These are phyloP conservation scores for Drosophila subobscura DNA, from an alignment of 1,140 invertebrate genomes.

Conservation along the genomic window DNA sequence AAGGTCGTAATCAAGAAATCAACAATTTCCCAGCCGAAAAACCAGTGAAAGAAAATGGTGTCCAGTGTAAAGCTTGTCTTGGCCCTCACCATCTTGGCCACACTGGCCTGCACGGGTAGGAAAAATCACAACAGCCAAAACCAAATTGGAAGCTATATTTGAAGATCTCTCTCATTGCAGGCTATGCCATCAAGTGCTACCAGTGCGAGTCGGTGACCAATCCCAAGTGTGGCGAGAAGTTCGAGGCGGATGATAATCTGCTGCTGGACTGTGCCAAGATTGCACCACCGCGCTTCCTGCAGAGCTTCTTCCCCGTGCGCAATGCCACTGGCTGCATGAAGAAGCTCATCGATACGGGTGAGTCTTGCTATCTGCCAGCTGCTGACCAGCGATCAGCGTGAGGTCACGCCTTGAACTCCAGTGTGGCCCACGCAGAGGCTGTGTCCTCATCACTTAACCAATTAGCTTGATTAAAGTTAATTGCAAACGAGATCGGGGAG, in stretches of 20 bases:
- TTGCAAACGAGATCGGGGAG: not conserved
- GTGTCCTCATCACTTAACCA: constrained; percentile 4
- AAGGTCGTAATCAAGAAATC: constrained; percentile 30
- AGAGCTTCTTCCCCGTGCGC: constrained; percentile 44
- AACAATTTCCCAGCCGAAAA: not conserved
- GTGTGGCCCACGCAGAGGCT: constrained; percentile 1
- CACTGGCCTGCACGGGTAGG: constrained; percentile 66
- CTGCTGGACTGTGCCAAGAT: constrained; percentile 62
- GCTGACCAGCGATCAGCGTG: not conserved
- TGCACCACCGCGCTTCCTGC: constrained; percentile 59
- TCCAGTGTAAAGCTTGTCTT: constrained; percentile 63
- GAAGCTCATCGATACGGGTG: constrained; percentile 65
- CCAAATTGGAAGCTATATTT: not conserved
- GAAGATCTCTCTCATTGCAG: constrained; percentile 18
- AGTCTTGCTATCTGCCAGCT: constrained; percentile 31
- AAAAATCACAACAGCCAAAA: not conserved
- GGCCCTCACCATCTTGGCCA: constrained; percentile 65
- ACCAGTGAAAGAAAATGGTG: constrained; percentile 68
- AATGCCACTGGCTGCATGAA: constrained; percentile 82
- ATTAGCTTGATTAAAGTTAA: constrained; percentile 55
- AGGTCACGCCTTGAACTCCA: constrained; percentile 21
- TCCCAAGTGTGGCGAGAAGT: constrained; percentile 65
- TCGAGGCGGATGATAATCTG: constrained; percentile 49
- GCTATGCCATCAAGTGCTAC: constrained; percentile 76
- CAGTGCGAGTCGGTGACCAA: constrained; percentile 62